Percentiles rank a stretch among this genome's conserved stretches.
Conservation (phyloP, 2,888 invertebrate genomes). For the Hylaea fasciaria region DNA sequence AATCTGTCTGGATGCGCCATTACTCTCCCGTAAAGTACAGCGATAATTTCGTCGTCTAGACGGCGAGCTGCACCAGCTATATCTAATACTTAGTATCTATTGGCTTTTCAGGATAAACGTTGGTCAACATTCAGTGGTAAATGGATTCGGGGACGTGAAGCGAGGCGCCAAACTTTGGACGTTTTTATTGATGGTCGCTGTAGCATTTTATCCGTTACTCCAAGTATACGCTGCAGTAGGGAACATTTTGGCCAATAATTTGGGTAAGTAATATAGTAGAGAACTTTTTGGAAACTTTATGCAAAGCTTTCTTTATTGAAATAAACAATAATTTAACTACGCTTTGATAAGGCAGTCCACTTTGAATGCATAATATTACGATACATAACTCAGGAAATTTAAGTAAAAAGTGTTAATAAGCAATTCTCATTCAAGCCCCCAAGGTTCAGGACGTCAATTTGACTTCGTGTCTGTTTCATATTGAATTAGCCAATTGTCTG, state of each 20-base stretch:
- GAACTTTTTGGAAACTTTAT: neutral
- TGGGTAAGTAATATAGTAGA: slow-evolving; percentile 57
- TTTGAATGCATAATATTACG: too few relatives aligned
- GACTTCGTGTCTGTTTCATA: too few relatives aligned
- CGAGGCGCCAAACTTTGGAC: slow-evolving; percentile 71
- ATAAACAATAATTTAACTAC: too few relatives aligned
- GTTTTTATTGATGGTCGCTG: slow-evolving; percentile 62
- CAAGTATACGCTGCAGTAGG: slow-evolving; percentile 57
- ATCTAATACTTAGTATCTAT: slow-evolving; percentile 15
- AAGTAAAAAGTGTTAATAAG: too few relatives aligned
- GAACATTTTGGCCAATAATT: slow-evolving; percentile 50
- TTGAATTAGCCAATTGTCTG: too few relatives aligned
- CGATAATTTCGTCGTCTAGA: slow-evolving; percentile 39
- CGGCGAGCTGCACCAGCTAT: slow-evolving; percentile 36
- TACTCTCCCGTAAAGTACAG: slow-evolving; percentile 28
- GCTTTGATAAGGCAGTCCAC: too few relatives aligned
- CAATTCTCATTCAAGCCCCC: too few relatives aligned
- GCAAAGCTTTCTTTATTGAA: too few relatives aligned
- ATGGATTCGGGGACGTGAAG: slow-evolving; percentile 72
- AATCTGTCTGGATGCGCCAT: slow-evolving; percentile 23
- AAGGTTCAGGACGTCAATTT: too few relatives aligned
- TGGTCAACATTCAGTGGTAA: slow-evolving; percentile 61
- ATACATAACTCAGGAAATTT: too few relatives aligned
- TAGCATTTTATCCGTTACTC: slow-evolving; percentile 67
- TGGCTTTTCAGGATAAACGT: slow-evolving; percentile 70